Conservation (phyloP, 2,888 invertebrate genomes). For the Habrosyne pyritoides region DNA sequence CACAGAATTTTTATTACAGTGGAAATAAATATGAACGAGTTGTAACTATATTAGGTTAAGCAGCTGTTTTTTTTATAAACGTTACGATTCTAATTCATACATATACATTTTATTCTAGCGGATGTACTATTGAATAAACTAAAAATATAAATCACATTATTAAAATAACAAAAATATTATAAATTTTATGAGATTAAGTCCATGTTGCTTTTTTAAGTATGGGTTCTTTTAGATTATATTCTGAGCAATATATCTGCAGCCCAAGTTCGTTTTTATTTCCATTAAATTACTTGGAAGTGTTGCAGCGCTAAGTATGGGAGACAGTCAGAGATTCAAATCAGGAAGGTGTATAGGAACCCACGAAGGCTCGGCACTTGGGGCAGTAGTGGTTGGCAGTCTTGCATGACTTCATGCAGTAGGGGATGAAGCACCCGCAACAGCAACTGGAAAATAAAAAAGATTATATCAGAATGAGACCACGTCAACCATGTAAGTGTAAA, state of each 20-base stretch:
- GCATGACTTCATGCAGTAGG: slow-evolving; percentile 79
- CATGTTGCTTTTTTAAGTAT: not conserved
- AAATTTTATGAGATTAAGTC: not conserved
- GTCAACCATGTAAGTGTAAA: no score
- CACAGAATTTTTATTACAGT: no score
- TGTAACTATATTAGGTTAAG: no score
- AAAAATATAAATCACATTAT: no score
- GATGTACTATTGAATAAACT: no score
- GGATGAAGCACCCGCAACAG: slow-evolving; percentile 75
- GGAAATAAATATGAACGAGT: no score
- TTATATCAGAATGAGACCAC: no score
- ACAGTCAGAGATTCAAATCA: slow-evolving; percentile 36
- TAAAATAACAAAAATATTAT: no score
- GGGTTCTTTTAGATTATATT: not conserved
- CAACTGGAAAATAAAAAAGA: slow-evolving; percentile 58
- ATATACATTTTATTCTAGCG: no score
- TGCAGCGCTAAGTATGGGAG: not conserved
- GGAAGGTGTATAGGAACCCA: slow-evolving; percentile 69
- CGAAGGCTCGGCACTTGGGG: slow-evolving; percentile 72
- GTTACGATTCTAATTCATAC: no score
- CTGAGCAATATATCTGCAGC: not conserved
- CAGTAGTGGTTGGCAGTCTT: slow-evolving; percentile 83
- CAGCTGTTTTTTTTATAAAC: no score
- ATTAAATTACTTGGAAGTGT: not conserved
- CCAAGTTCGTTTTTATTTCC: not conserved